Conservation (phyloP, 2,888 invertebrate species). For the Polymixis lichenea region DNA sequence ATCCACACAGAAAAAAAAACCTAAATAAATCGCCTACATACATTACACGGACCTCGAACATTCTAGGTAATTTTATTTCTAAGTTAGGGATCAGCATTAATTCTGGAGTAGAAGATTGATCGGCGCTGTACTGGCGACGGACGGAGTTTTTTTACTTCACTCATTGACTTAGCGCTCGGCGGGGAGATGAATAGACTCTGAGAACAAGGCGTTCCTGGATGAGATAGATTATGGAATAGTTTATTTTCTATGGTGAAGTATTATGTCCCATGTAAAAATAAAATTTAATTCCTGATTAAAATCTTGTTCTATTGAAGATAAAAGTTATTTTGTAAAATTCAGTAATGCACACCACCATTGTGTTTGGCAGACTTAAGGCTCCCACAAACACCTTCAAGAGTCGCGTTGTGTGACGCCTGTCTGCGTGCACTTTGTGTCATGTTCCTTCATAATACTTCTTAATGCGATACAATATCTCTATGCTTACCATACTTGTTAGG, state of each 20-base stretch:
- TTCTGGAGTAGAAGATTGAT: conserved; percentile 63
- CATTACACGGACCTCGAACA: conserved; percentile 43
- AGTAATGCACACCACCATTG: not conserved
- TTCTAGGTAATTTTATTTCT: conserved; percentile 59
- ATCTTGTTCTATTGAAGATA: not conserved
- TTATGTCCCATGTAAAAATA: not conserved
- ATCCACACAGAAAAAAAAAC: conserved; percentile 3
- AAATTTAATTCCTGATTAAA: not conserved
- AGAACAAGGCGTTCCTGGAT: conserved; percentile 32
- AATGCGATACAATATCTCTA: not conserved
- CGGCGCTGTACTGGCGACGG: conserved; percentile 44
- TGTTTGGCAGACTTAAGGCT: not conserved
- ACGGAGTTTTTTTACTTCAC: conserved; percentile 60
- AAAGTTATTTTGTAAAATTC: not conserved
- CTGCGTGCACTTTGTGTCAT: not conserved
- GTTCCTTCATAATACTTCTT: not conserved
- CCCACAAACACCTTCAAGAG: too few relatives aligned
- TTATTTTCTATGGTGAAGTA: not conserved
- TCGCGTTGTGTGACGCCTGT: not conserved
- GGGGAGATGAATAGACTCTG: conserved; percentile 58
- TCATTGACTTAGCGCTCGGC: conserved; percentile 68
- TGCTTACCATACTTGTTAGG: not conserved
- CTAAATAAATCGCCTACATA: conserved; percentile 47
- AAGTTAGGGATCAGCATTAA: conserved; percentile 61
- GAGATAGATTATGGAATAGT: not conserved